Percentiles rank a stretch among this genome's conserved stretches.
These are phyloP conservation scores for Gallinago jamesoni DNA, from an alignment of 2,113 vertebrate species.

Conservation along the genomic window DNA sequence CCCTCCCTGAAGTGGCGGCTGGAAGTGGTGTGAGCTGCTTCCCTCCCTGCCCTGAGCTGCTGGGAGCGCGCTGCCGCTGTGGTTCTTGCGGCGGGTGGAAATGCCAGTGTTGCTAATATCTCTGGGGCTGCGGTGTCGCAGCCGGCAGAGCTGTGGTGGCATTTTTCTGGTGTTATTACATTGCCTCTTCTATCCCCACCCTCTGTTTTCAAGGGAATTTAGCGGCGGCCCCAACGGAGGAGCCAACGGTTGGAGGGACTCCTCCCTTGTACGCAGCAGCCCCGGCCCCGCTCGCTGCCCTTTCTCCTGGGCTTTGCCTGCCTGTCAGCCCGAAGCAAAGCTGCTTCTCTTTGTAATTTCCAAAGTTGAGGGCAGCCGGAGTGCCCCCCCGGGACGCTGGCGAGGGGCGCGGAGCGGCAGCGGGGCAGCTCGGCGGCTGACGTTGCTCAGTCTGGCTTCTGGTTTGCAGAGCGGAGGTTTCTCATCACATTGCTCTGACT, in stretches of 20 bases:
- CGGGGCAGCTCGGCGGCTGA: background rate
- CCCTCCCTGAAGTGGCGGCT: constrained; percentile 61
- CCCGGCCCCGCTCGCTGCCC: constrained; percentile 7
- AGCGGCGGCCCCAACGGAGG: background rate
- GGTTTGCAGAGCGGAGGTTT: constrained; percentile 22
- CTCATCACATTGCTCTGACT: constrained; percentile 22
- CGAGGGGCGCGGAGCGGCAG: background rate
- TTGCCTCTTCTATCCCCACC: constrained; percentile 59
- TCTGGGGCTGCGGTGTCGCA: constrained; percentile 53
- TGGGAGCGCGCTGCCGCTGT: constrained; percentile 43
- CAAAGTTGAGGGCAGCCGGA: background rate
- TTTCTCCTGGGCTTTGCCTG: constrained; percentile 38
- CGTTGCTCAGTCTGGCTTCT: constrained; percentile 1
- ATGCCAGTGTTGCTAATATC: constrained; percentile 40
- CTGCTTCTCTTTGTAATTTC: constrained; percentile 32
- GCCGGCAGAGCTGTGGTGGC: constrained; percentile 53
- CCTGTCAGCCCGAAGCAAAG: constrained; percentile 40
- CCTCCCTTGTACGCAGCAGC: constrained; percentile 42
- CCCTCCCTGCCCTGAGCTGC: constrained; percentile 45
- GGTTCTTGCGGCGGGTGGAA: constrained; percentile 68
- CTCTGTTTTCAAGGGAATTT: constrained; percentile 70
- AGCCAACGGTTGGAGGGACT: constrained; percentile 1
- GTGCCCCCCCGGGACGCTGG: background rate
- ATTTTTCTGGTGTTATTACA: constrained; percentile 64
- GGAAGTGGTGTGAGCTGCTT: constrained; percentile 59